Base-by-base conservation (phyloP, 2,888 invertebrate species). In the Actias luna region DNA sequence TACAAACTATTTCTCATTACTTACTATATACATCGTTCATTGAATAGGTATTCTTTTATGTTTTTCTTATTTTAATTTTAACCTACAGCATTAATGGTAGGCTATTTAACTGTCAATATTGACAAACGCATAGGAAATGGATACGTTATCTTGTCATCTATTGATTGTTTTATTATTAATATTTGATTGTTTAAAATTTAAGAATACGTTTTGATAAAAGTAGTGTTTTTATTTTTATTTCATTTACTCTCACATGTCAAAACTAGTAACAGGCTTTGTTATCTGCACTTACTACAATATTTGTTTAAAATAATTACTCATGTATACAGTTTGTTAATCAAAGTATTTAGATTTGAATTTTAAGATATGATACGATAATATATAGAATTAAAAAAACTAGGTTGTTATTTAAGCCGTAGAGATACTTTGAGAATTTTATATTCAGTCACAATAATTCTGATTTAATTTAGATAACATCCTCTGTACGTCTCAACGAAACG, bases 21-120 rank as follows among this genome's bases (percentile, higher is more conserved):
- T 27, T n/a, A n/a, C n/a, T n/a, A n/a, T n/a, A 55, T 29, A 29
- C 55, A 55, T 55, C 55, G 55, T 69, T 74, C 18, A 29, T 70
- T 67, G 69, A 67, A 63, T 69, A 52, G 64, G 67, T 67, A 65
- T 64, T 68, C 68, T 65, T 69, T 67, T 75, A 62, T 42, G 33
- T 39, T 58, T 58, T 58, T 60, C 31, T 60, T 60, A n/a, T n/a
- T n/a, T 61, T 61, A 29, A 31, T 16, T 29, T 31, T 57, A 55
- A 50, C 63, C 60, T 60, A n/a, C 60, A 46, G 39, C n/a, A 22
- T 14, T 42, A 29, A 59, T n/a, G 50, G 27, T 52, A 18, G 62
- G 27, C 55, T 55, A 55, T 55, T 55, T 35, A 62, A 59, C 60
- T 65, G 62, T 63, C 59, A 61, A 58, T 52, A 65, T 62, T 62